A percentile compares a stretch with the other conserved stretches of the same genome.
These are phyloP conservation scores for Otus sunia DNA, from an alignment of 2,113 vertebrate genomes.

Conservation along the genomic window DNA sequence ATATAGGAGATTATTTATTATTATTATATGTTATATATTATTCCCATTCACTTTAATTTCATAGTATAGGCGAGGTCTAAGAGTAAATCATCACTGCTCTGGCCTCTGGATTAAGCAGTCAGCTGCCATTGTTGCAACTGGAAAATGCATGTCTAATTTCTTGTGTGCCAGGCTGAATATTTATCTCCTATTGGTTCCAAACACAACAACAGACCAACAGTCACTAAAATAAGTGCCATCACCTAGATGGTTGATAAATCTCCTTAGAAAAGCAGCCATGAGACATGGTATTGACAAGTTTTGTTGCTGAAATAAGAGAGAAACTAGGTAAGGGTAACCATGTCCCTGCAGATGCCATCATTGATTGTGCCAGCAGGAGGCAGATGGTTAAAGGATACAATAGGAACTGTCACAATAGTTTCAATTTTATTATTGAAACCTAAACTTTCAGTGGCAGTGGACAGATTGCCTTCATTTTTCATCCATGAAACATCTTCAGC, in stretches of 20 bases:
- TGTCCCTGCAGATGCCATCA: constrained; percentile 71
- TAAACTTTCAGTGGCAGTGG: constrained; percentile 76
- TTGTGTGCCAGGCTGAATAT: constrained; percentile 48
- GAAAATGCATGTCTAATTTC: constrained; percentile 65
- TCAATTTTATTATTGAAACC: constrained; percentile 83
- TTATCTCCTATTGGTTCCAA: constrained; percentile 28
- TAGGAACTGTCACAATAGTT: constrained; percentile 84
- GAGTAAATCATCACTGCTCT: neutral
- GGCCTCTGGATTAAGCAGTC: constrained; percentile 18
- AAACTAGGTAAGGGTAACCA: constrained; percentile 57
- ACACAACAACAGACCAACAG: constrained; percentile 36
- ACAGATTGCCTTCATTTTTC: constrained; percentile 92
- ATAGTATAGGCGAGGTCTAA: neutral
- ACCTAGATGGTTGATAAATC: constrained; percentile 69
- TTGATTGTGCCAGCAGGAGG: constrained; percentile 74
- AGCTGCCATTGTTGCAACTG: constrained; percentile 45
- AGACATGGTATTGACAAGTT: constrained; percentile 71
- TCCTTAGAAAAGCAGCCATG: constrained; percentile 65
- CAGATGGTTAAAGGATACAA: constrained; percentile 84
- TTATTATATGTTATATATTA: too few relatives aligned
- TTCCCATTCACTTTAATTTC: constrained; percentile 9
- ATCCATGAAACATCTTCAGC: constrained; percentile 82
- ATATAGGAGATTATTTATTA: neutral
- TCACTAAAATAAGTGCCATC: constrained; percentile 57
- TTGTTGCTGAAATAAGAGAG: constrained; percentile 67